Base-by-base conservation (phyloP, 2,888 invertebrate genomes). In the Leuctra nigra region DNA sequence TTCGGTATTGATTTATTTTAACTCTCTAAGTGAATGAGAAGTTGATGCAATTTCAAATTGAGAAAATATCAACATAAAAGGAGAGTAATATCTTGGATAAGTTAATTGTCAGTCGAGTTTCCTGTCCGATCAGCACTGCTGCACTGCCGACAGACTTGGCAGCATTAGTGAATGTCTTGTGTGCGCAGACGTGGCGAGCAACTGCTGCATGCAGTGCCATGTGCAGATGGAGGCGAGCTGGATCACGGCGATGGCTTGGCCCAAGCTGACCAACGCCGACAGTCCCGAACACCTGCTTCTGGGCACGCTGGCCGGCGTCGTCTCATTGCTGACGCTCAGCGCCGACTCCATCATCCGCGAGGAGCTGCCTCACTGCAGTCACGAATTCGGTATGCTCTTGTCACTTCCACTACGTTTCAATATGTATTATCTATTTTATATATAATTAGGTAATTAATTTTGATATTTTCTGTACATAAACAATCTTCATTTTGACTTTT, bases 231-330 rank as follows among this genome's bases (percentile, higher is more conserved):
- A 77, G 67, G 70, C 69, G 57, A 74, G 69, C 59, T 73, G 72
- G 69, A 74, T 76, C 59, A 79, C 73, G 0, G 70, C 74, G 2
- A 67, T 80, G 61, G 66, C 75, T 1, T 81, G 78, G 77, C 78
- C 80, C 0, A 72, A 66, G 59, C 58, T 58, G 14, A 25, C 61
- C 62, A 60, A 68, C 66, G 61, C 62, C 58, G 44, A 63, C 57
- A 25, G 63, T 59, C 58, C 62, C 38, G 70, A 79, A 56, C 70
- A 71, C 59, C 68, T 80, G 33, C 65, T 80, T 20, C 71, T 79
- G 16, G 81, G 80, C 0, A 71, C 75, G 57, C 71, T 77, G 13
- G 77, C 79, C 64, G 80, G 80, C 2, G 70, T 75, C 1, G 70
- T 75, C 14, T 64, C 68, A 9, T 57, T 74, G 54, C 66, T 74